Percentiles rank a stretch among this genome's conserved stretches.
Conservation (phyloP, 2,797 vertebrate species). For the Streptopelia turtur region DNA sequence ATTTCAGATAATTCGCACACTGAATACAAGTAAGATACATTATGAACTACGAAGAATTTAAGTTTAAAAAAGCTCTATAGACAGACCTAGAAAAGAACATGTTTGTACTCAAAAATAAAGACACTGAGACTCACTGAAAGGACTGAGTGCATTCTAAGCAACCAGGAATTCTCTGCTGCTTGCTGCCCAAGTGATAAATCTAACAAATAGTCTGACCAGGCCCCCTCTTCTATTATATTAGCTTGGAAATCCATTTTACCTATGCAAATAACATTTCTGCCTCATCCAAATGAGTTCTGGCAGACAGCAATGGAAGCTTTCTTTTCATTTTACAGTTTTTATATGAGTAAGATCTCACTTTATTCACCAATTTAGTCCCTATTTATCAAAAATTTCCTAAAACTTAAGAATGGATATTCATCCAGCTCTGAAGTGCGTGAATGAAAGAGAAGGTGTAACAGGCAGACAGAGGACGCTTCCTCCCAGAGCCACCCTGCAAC, state of each 20-base stretch:
- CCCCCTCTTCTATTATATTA: not conserved
- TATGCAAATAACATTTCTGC: not conserved
- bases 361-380: not conserved
- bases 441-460: conserved; percentile 34
- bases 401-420: not conserved
- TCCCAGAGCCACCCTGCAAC: not conserved
- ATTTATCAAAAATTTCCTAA: not conserved
- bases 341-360: not conserved
- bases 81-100: not conserved
- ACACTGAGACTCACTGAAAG: not conserved
- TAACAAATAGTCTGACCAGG: not conserved
- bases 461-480: not conserved
- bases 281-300: not conserved
- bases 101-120: not conserved
- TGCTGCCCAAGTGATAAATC: not conserved
- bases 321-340: not conserved
- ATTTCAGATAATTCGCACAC: not conserved
- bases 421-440: not conserved
- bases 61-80: not conserved
- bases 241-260: not conserved
- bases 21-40: not conserved
- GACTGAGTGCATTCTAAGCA: not conserved
- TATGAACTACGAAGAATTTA: not conserved
- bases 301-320: not conserved
- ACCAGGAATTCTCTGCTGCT: conserved; percentile 13